These are phyloP conservation scores for Myotis lucifugus DNA, from an alignment of 2,113 vertebrate species.

Conservation along the genomic window DNA sequence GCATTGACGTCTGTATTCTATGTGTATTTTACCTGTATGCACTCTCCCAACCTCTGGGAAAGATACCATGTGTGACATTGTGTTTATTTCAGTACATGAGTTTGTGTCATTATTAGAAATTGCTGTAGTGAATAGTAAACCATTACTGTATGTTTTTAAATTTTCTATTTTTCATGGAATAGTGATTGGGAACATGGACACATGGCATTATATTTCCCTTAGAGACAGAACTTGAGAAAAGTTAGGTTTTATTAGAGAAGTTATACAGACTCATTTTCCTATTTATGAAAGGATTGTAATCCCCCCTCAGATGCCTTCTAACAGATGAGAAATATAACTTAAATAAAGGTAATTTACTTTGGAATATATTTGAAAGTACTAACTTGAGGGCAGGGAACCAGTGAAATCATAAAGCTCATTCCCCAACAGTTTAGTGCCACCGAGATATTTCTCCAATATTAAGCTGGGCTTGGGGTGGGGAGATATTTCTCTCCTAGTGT, in stretches of 20 bases:
- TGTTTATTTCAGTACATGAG: not conserved
- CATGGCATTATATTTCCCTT: not conserved
- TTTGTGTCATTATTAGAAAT: not conserved
- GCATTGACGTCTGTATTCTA: rapidly evolving
- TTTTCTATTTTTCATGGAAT: not conserved
- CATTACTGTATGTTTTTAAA: not conserved
- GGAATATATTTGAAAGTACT: not conserved
- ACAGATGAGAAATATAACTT: not conserved
- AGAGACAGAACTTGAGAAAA: not conserved
- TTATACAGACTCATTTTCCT: not conserved
- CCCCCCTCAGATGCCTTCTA: not conserved
- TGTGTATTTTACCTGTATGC: rapidly evolving
- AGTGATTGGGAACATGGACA: not conserved
- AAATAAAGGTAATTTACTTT: not conserved
- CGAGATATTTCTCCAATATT: not conserved
- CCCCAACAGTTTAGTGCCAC: not conserved
- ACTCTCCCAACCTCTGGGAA: not conserved
- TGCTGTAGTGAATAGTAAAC: not conserved
- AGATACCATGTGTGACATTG: not conserved
- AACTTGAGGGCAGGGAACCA: not conserved
- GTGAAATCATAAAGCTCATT: not conserved
- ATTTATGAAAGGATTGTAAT: not conserved
- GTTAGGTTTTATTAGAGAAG: not conserved
- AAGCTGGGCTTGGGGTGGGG: not conserved
- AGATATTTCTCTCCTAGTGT: not conserved